These are phyloP conservation scores for Tenualosa ilisha DNA, from an alignment of 2,797 vertebrate species.

Conservation along the genomic window DNA sequence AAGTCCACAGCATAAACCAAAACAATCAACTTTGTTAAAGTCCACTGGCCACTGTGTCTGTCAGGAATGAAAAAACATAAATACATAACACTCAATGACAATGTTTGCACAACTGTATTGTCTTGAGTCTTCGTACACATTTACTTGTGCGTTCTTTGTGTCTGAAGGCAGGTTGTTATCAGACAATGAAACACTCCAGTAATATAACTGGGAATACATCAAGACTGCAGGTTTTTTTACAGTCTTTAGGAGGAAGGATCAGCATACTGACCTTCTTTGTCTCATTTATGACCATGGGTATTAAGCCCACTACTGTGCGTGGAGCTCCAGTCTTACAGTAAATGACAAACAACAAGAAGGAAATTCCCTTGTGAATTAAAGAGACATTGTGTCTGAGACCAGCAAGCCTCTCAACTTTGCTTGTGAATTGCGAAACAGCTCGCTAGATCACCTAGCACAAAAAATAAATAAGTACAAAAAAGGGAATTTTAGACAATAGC, in stretches of 20 bases:
- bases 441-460: too few species aligned
- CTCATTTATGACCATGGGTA: too few species aligned
- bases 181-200: neutral
- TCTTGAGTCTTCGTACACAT: neutral
- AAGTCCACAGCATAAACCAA: neutral
- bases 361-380: too few species aligned
- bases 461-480: too few species aligned
- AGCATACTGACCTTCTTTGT: neutral
- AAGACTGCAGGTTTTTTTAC: neutral
- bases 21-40: neutral
- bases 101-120: neutral
- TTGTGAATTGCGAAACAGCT: too few species aligned
- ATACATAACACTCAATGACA: neutral
- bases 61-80: too few species aligned
- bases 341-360: too few species aligned
- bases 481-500: too few species aligned
- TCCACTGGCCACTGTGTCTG: neutral
- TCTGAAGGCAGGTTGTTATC: neutral
- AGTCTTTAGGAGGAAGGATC: neutral
- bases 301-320: too few species aligned
- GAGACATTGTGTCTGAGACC: too few species aligned
- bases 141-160: neutral
- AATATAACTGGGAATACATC: neutral
- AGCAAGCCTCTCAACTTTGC: too few species aligned
- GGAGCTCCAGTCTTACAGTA: too few species aligned